These are phyloP conservation scores for Aricia artaxerxes DNA, from an alignment of 2,888 invertebrate species.

Conservation along the genomic window DNA sequence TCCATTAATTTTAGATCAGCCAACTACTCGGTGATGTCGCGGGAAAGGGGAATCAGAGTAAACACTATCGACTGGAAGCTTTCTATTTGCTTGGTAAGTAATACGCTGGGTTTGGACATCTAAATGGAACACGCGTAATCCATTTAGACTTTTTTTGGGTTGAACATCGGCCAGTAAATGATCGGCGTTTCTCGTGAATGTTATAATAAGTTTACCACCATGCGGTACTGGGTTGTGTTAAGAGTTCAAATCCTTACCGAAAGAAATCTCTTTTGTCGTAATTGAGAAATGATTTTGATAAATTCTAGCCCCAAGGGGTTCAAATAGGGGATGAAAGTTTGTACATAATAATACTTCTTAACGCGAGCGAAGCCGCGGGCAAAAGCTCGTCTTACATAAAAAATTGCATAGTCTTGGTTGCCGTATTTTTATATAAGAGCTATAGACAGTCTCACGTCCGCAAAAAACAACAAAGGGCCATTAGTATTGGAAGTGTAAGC, in stretches of 20 bases:
- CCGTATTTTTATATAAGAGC: conserved; percentile 19
- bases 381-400: neutral
- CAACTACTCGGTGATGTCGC: conserved; percentile 40
- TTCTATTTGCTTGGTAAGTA: conserved; percentile 41
- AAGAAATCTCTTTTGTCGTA: too few relatives aligned
- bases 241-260: neutral
- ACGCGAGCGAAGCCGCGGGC: too few relatives aligned
- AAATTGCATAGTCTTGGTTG: neutral
- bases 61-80: conserved; percentile 41
- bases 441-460: conserved; percentile 30
- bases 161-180: conserved; percentile 11
- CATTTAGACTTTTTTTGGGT: conserved; percentile 29
- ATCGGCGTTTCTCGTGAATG: neutral
- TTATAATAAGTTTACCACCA: neutral
- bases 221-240: neutral
- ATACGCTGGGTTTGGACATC: conserved; percentile 39
- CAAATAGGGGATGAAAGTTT: too few relatives aligned
- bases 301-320: too few relatives aligned
- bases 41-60: conserved; percentile 38
- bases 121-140: conserved; percentile 31
- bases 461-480: conserved; percentile 61
- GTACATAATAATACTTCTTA: too few relatives aligned
- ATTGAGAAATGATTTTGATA: too few relatives aligned
- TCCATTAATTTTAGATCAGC: conserved; percentile 37
- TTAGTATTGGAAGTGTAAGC: conserved; percentile 69